Conservation (phyloP, 2,113 vertebrate species). For the Echinops telfairi region DNA sequence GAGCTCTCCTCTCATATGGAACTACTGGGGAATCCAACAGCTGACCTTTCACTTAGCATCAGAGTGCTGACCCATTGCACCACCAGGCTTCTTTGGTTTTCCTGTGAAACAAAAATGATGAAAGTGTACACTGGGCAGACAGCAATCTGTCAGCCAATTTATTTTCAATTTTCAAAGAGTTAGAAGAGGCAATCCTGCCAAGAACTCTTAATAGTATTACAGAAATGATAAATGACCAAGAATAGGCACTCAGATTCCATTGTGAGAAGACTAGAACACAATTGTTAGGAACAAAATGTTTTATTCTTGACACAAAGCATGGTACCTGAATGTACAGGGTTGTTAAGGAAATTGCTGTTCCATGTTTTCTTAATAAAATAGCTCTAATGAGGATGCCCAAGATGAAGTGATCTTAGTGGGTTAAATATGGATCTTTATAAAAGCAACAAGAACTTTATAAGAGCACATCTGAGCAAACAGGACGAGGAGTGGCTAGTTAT, state of each 20-base stretch:
- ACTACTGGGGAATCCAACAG: background rate
- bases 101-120: background rate
- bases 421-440: constrained; percentile 68
- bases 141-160: background rate
- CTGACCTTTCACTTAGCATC: background rate
- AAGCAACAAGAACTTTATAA: constrained; percentile 68
- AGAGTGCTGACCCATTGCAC: background rate
- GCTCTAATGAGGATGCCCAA: background rate
- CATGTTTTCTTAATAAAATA: constrained; percentile 54
- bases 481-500: constrained; percentile 75
- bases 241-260: background rate
- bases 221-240: background rate
- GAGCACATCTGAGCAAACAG: constrained; percentile 65
- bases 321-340: background rate
- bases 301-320: background rate
- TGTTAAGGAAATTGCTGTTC: constrained; percentile 34
- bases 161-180: background rate
- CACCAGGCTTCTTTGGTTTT: background rate
- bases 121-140: background rate
- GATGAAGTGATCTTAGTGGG: constrained; percentile 51
- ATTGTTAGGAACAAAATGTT: background rate
- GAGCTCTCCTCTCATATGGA: background rate
- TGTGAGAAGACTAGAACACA: background rate
- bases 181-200: background rate
- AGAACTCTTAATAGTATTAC: background rate